Evolutionary conservation across 2,888 invertebrate species (phyloP), one percentile per base, ranked within the genome.

Genomic region (Leptura quadrifasciata): DNA sequence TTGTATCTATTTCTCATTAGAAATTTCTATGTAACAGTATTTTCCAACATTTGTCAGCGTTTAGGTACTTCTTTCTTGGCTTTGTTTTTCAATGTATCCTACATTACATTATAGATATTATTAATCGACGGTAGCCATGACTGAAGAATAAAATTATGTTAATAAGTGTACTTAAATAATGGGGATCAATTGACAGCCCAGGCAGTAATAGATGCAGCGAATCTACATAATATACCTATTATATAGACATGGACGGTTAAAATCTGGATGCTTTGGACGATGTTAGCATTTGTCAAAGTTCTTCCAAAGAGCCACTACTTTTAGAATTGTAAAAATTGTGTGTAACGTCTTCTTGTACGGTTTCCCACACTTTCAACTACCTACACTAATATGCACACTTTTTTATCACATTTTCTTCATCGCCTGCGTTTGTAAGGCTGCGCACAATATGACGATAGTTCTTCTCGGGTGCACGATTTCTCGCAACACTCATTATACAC

Each of bases 401-500:
- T 47, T 21, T 47, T 71, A 71, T 73, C 69, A 76, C 65, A 69
- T 47, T 74, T 71, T 54, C 60, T 55, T 75, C 73, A 78, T 64
- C 78, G 73, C 64, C 76, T 68, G 12, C 77, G 35, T 9, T 39
- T 76, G 15, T 67, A 35, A 8, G 81, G 69, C 10, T 74, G 76
- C 5, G 78, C 87, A 78, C 88, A 88, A 68, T 88, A 88, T 54
- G 83, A 81, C 8, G 80, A 81, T 20, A 88, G 78, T 75, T 87
- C 86, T 57, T 86, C 86, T 31, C 81, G 79, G n/a, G 86, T 81
- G 76, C 88, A 88, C 0, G 87, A 81, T 72, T 87, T 87, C 71
- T 87, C 83, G 72, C 88, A 88, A 72, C 88, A 88, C 80, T 88
- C 88, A 79, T 87, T 86, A 75, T 84, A 87, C 2, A 88, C 87